Percentiles rank a stretch among this genome's conserved stretches.
Evolutionary conservation across 2,113 vertebrate species (phyloP).

Genomic region (Cyanocitta stelleri): DNA sequence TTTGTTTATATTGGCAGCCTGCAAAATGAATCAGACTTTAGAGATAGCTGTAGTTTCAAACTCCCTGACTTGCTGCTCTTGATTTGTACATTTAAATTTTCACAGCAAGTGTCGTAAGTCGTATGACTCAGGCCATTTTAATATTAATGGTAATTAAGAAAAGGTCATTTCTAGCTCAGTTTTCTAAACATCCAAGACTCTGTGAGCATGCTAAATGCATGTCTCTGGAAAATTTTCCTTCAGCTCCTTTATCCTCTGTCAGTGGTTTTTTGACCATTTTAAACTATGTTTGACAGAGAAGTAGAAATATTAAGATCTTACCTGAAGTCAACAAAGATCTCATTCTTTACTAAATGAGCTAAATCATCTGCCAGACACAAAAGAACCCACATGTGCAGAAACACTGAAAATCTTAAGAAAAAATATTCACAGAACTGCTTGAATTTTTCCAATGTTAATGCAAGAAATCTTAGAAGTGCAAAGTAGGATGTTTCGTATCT

Average conservation of each 20-base stretch:
- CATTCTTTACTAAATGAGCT: not conserved
- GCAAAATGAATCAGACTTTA: not conserved
- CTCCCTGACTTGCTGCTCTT: not conserved
- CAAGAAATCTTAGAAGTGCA: not conserved
- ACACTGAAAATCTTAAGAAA: not conserved
- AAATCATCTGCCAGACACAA: not conserved
- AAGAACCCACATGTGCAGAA: not conserved
- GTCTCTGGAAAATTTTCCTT: not conserved
- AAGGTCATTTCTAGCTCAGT: not conserved
- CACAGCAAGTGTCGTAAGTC: not conserved
- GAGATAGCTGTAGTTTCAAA: not conserved
- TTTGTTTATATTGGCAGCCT: not conserved
- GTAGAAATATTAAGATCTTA: not conserved
- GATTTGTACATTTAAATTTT: not conserved
- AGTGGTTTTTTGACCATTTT: not conserved
- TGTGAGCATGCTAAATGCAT: not conserved
- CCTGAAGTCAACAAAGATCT: not conserved
- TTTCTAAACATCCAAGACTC: not conserved
- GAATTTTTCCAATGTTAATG: not conserved
- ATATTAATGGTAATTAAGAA: not conserved
- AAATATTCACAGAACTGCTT: not conserved
- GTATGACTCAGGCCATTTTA: not conserved
- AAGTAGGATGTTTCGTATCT: not conserved
- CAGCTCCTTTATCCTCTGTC: not conserved
- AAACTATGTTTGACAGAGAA: not conserved